Percentiles rank a stretch among this genome's conserved stretches.
Evolutionary conservation across 2,113 vertebrate species (phyloP).

Genomic region (Triplophysa dalaica): DNA sequence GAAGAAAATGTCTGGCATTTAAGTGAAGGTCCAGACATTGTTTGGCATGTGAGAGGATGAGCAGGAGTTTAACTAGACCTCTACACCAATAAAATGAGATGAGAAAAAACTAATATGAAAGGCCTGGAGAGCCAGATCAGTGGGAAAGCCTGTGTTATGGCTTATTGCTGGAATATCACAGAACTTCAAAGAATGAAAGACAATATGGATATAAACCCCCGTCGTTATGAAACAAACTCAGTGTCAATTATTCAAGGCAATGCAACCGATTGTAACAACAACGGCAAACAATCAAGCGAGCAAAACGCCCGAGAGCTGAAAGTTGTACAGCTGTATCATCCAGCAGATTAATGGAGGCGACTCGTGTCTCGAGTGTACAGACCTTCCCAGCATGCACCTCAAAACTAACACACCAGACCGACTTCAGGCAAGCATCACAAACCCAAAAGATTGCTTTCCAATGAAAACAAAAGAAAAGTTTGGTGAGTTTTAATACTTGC

Average conservation of each 20-base stretch:
- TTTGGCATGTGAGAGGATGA: neutral
- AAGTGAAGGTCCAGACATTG: neutral
- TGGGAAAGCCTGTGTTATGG: neutral
- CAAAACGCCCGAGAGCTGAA: slow-evolving; percentile 2
- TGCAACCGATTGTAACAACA: slow-evolving; percentile 11
- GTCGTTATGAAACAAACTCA: neutral
- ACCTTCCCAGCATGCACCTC: slow-evolving; percentile 16
- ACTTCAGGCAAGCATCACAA: neutral
- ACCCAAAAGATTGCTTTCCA: slow-evolving; percentile 22
- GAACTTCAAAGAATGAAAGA: slow-evolving; percentile 13
- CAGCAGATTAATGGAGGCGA: neutral
- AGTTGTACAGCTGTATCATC: neutral
- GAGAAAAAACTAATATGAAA: neutral
- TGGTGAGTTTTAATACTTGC: too few species aligned
- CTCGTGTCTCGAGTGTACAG: slow-evolving; percentile 2
- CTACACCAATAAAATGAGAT: neutral
- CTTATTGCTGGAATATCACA: neutral
- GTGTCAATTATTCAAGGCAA: slow-evolving; percentile 31
- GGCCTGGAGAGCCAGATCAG: neutral
- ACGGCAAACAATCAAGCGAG: neutral
- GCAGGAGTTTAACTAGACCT: slow-evolving; percentile 9
- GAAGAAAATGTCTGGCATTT: too few species aligned
- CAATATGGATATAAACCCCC: slow-evolving; percentile 1
- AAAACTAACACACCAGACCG: slow-evolving; percentile 5
- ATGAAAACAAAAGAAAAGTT: slow-evolving; percentile 15